phyloP scores from a whole-genome alignment of 2,797 vertebrate genomes.

The Phrynocephalus forsythii region DNA sequence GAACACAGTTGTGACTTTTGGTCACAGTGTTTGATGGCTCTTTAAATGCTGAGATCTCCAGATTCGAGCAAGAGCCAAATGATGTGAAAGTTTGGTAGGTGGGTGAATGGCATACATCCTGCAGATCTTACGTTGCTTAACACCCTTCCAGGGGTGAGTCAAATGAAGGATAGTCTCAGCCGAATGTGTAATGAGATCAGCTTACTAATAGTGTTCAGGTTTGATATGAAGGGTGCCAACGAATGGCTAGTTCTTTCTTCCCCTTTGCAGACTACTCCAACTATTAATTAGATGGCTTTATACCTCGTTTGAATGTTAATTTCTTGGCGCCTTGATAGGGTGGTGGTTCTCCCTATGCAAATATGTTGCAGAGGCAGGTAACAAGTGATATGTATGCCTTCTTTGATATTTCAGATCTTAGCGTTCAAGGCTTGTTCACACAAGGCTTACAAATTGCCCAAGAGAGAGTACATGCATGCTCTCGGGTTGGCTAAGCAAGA shows the following conservation, averaged over 20 bases:
- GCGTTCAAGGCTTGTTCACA: constrained; percentile 26
- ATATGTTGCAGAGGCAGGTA: constrained; percentile 9
- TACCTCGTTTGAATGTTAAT: constrained; percentile 27
- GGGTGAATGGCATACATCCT: neutral
- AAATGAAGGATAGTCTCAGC: neutral
- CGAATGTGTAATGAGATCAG: neutral
- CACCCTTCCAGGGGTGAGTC: neutral
- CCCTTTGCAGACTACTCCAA: neutral
- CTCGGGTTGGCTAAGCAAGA: neutral
- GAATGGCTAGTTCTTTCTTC: constrained; percentile 29
- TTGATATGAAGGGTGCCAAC: neutral
- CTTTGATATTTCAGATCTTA: constrained; percentile 22
- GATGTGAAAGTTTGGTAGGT: neutral
- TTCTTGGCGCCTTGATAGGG: constrained; percentile 38
- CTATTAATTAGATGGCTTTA: constrained; percentile 17
- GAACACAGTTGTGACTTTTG: neutral
- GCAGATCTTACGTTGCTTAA: neutral
- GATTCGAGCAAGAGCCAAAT: neutral
- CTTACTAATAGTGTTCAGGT: neutral
- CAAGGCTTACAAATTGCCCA: constrained; percentile 32
- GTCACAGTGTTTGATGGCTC: neutral
- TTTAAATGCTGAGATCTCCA: neutral
- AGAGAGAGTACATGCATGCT: neutral
- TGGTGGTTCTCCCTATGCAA: constrained; percentile 17
- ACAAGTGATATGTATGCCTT: neutral